Evolutionary conservation across 1,140 invertebrate genomes (phyloP).

Genomic region (Meloidogyne exigua): DNA sequence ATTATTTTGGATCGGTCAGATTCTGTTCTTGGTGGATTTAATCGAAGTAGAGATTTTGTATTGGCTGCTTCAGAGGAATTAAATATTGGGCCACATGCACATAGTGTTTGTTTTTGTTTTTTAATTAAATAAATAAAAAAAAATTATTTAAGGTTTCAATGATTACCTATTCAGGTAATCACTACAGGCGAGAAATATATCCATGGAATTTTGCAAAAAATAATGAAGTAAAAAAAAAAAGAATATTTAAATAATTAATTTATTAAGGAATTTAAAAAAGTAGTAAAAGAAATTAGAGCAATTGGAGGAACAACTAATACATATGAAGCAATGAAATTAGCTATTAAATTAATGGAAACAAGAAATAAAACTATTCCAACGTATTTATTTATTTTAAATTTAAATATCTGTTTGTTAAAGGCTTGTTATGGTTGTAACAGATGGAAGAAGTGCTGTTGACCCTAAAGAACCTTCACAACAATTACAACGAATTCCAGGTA

Average conservation of each 20-base stretch:
- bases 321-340: slow-evolving; percentile 54
- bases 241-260: not conserved
- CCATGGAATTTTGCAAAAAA: slow-evolving; percentile 62
- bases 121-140: too few species aligned
- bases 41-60: slow-evolving; percentile 56
- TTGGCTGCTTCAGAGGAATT: slow-evolving; percentile 60
- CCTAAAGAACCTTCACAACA: slow-evolving; percentile 49
- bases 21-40: slow-evolving; percentile 55
- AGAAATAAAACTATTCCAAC: slow-evolving; percentile 53
- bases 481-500: slow-evolving; percentile 52
- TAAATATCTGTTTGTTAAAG: slow-evolving; percentile 31
- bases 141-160: slow-evolving; percentile 48
- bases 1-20: slow-evolving; percentile 61
- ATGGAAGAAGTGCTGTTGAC: slow-evolving; percentile 54
- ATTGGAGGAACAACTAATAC: slow-evolving; percentile 62
- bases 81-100: slow-evolving; percentile 57
- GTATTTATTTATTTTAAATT: slow-evolving; percentile 1
- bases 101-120: slow-evolving; percentile 41
- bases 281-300: slow-evolving; percentile 47
- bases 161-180: slow-evolving; percentile 61
- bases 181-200: slow-evolving; percentile 53
- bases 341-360: slow-evolving; percentile 54
- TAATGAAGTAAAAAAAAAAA: slow-evolving; percentile 39
- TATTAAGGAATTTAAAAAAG: slow-evolving; percentile 45
- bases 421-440: slow-evolving; percentile 61